Base-by-base conservation (phyloP, 2,888 invertebrate species). In the Augiades crinisus region DNA sequence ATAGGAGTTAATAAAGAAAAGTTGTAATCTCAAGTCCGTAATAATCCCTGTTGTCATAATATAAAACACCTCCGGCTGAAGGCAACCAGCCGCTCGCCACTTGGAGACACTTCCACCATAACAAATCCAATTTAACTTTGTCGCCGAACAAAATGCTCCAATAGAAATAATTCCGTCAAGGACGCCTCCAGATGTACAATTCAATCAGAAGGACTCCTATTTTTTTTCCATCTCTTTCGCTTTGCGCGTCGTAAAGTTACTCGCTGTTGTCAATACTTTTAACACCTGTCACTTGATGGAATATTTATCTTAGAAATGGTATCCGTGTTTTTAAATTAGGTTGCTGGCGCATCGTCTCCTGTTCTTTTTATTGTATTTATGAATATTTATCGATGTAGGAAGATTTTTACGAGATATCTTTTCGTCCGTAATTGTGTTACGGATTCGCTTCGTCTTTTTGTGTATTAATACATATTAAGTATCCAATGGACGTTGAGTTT, bases 101-200 rank as follows among this genome's bases (percentile, higher is more conserved):
- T 81, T 78, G 71, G 67, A 64, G 61, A 72, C 79, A 78, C 78
- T 81, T 78, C 71, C 77, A 78, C 83, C 81, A 82, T 86, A 86
- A 86, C 84, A 87, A 86, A 87, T 86, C 82, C 84, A 87, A 86
- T 86, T 87, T 86, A 87, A 87, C 87, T 86, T 87, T 81, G 81
- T 79, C 85, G 72, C 76, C 75, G 84, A 79, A 83, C 85, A 82
- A 81, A 85, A 85, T 85, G 84, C 78, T 78, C 84, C 30, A 30
- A 30, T 86, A 83, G 83, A 87, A 85, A 87, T 86, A 86, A 87
- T 87, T 86, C 81, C 78, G 81, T 83, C 82, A 84, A 86, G 81
- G 79, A 80, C 77, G 73, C 78, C 31, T 78, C 77, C 84, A 83
- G 81, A 74, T 85, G 85, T 84, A 83, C 83, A 80, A 85, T 86